These are phyloP conservation scores for Zenarchopterus dispar DNA, from an alignment of 2,797 vertebrate genomes.

Conservation along the genomic window DNA sequence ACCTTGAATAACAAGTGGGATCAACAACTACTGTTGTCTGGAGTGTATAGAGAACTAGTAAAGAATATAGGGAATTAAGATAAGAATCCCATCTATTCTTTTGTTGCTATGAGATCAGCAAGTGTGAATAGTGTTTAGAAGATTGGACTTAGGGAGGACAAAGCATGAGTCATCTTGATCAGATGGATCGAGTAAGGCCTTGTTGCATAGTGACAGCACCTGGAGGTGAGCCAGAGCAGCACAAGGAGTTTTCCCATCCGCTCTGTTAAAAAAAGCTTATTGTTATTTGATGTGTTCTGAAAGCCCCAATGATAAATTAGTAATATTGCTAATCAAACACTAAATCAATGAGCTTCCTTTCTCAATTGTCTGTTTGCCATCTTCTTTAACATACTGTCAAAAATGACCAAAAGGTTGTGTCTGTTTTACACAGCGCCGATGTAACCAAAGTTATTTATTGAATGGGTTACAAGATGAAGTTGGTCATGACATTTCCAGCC, in stretches of 20 bases:
- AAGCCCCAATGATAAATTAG: no score
- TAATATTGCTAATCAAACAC: no score
- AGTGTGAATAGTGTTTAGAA: constrained; percentile 29
- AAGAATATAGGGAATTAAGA: constrained; percentile 13
- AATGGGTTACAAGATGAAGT: background rate
- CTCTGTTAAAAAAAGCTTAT: background rate
- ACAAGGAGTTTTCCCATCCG: constrained; percentile 21
- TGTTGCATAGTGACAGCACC: constrained; percentile 14
- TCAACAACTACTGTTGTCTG: background rate
- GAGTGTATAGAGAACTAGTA: constrained; percentile 1
- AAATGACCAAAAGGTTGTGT: no score
- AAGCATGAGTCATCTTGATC: constrained; percentile 42
- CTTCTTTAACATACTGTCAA: no score
- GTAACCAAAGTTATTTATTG: background rate
- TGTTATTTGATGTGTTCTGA: no score
- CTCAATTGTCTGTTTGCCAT: no score
- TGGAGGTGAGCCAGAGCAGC: constrained; percentile 17
- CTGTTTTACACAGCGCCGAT: background rate
- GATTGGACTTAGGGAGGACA: constrained; percentile 24
- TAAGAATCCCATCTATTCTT: constrained; percentile 46
- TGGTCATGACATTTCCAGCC: constrained; percentile 7
- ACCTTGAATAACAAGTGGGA: no score
- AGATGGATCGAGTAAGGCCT: constrained; percentile 22
- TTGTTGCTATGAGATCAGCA: constrained; percentile 29
- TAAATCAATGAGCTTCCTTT: no score